Conservation (phyloP, 1,140 invertebrate genomes). For the Trichomalopsis sarcophagae region DNA sequence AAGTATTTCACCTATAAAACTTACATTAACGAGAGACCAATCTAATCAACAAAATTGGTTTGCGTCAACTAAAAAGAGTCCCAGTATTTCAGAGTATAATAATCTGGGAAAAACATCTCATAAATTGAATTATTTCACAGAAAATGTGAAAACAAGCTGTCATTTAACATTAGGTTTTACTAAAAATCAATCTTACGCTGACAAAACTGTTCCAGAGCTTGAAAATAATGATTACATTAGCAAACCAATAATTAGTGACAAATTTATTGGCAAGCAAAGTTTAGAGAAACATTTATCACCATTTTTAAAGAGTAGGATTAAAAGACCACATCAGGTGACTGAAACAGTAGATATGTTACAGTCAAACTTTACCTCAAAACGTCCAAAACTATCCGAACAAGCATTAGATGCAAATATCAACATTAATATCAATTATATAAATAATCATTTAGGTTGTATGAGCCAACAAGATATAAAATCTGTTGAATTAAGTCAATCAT, state of each 20-base stretch:
- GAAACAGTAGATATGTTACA: neutral
- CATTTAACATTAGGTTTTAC: neutral
- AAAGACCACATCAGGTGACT: neutral
- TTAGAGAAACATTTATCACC: neutral
- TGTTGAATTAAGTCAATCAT: neutral
- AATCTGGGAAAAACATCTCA: neutral
- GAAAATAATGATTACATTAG: neutral
- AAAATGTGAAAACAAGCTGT: neutral
- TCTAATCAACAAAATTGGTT: neutral
- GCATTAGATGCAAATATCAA: neutral
- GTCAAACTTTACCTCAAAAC: neutral
- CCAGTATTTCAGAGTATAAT: neutral
- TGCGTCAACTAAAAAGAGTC: neutral
- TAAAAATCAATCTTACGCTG: neutral
- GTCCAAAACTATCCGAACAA: neutral
- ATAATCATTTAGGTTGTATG: neutral
- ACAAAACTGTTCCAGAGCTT: neutral
- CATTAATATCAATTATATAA: neutral
- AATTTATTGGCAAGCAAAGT: neutral
- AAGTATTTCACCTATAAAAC: neutral
- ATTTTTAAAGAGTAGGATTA: neutral
- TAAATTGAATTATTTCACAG: neutral
- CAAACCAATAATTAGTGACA: neutral
- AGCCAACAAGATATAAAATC: neutral
- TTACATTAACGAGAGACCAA: neutral